Evolutionary conservation across 1,140 invertebrate species (phyloP), one percentile per base, ranked within the genome.

Genomic region (Cephus cinctus): DNA sequence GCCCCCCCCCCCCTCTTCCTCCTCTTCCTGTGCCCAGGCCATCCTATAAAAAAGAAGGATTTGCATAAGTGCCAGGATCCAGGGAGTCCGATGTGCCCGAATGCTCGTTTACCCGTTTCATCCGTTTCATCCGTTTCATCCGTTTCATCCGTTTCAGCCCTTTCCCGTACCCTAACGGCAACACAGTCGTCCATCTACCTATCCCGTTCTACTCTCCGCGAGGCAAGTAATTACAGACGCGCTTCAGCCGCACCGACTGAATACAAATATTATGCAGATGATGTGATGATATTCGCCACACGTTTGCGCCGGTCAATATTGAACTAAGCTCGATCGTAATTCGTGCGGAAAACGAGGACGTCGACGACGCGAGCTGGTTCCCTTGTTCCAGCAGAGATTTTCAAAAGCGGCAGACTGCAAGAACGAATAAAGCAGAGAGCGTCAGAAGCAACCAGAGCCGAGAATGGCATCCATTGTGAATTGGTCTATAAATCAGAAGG

Each of bases 251-350:
- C 65, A 46, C 63, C 58, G 46, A 63, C 65, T 67, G 67, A 71
- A 70, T 71, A 71, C 69, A 56, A 61, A 70, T 69, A 71, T 71
- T 71, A 71, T 71, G 69, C 63, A 71, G 69, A 71, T 70, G 63
- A 58, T 65, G 56, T 67, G 70, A 69, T 69, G 70, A 71, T 71
- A 71, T 71, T 71, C 67, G 66, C 65, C 63, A 72, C 67, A 69
- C 69, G 69, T 72, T 72, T 69, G 67, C 61, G 45, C 55, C 57
- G 67, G 66, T 70, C 69, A 72, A 72, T 72, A 72, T 72, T 70
- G 66, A 72, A 62, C 66, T 65, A 56, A 64, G 69, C 66, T 63
- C 57, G 53, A 59, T 61, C 64, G 62, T 65, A 61, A 65, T 65
- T 68, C 56, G 54, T 54, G 50, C 43, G 54, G 34, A 60, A 59